Evolutionary conservation across 2,113 vertebrate species (phyloP), one percentile per base, ranked within the genome.

Genomic region (Paedocypris sp.): DNA sequence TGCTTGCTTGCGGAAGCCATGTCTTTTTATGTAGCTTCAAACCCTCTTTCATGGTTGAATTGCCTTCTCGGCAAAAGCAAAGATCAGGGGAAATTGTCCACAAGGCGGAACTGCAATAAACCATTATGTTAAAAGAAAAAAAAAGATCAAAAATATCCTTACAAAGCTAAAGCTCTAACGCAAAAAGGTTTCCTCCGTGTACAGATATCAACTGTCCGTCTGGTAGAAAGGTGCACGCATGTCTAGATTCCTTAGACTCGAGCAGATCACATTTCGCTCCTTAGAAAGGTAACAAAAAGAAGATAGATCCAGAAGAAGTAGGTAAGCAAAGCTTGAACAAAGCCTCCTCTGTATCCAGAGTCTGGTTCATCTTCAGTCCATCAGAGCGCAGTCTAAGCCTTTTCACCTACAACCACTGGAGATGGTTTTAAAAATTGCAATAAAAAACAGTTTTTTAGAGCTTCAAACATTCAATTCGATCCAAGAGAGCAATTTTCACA

Each of bases 271-370:
- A 13, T 73, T 75, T 69, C 72, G 53, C 63, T 60, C 36, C 68
- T 59, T 60, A 60, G 59, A 72, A 50, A 41, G 38, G 48, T 35
- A 68, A 63, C 72, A 82, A 75, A 79, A 82, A 75, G 78, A 76
- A 39, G 15, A 19, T 13, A 48, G 43, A 58, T 62, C 71, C 78
- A 79, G 73, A 74, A 77, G 73, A 13, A 25, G 53, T n/a, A 53
- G 65, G 65, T 63, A 54, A 60, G 63, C 26, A 71, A 57, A 45
- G 63, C 61, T 52, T 36, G 26, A 70, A 83, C 80, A 81, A 83
- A 82, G 76, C 66, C 25, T 42, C 53, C 52, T 60, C 75, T 82
- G 74, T 82, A 60, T 9, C 3, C 38, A 10, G 56, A 46, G 61
- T 62, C 19, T 11, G 47, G 26, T 48, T 72, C 64, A 71, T 76